These are phyloP conservation scores for Pygmarrhopalites habei DNA, from an alignment of 1,140 invertebrate genomes.

Conservation along the genomic window DNA sequence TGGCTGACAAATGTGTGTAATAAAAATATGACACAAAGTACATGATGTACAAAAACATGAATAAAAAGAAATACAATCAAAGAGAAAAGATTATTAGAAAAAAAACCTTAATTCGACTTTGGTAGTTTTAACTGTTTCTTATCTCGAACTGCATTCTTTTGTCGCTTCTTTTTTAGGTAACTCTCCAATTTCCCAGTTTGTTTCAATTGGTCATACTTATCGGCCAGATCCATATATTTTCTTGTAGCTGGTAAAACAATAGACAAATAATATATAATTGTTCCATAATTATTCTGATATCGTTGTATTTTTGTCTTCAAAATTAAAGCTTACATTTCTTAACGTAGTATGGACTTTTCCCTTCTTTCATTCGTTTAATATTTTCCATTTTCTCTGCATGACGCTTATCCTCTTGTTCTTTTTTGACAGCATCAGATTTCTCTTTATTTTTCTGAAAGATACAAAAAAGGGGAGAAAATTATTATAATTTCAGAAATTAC, in stretches of 20 bases:
- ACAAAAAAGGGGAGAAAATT: constrained; percentile 4
- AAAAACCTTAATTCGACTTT: no score
- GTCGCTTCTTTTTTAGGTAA: constrained; percentile 63
- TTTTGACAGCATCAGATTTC: constrained; percentile 42
- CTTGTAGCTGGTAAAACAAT: constrained; percentile 55
- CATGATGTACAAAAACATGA: no score
- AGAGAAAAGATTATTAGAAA: no score
- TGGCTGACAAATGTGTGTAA: no score
- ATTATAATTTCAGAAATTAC: background rate
- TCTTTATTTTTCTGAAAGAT: constrained; percentile 42
- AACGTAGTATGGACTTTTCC: constrained; percentile 60
- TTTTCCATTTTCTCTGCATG: constrained; percentile 53
- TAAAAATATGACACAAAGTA: no score
- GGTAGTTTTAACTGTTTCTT: constrained; percentile 32
- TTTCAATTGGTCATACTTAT: constrained; percentile 66
- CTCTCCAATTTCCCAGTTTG: constrained; percentile 62
- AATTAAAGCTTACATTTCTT: constrained; percentile 71
- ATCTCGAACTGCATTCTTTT: constrained; percentile 52
- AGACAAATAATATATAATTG: background rate
- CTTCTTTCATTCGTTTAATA: constrained; percentile 53
- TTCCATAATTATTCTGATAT: no score
- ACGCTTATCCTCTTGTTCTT: constrained; percentile 56
- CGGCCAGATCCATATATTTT: constrained; percentile 57
- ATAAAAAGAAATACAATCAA: no score
- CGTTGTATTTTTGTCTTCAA: no score